Evolutionary conservation across 1,140 invertebrate genomes (phyloP).

Genomic region (Phocides pigmalion): DNA sequence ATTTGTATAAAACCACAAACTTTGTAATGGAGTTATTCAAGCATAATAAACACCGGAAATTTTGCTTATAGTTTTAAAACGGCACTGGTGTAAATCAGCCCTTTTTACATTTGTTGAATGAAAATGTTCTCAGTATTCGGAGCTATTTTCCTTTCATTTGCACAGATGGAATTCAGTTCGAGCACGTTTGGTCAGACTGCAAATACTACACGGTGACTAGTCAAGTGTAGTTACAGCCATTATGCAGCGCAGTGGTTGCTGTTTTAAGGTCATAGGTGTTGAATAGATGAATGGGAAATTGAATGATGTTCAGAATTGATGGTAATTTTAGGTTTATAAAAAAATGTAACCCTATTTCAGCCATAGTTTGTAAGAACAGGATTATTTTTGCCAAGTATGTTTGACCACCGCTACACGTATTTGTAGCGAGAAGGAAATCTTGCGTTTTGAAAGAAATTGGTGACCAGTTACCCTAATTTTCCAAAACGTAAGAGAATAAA

Average conservation of each 20-base stretch:
- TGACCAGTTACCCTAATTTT: too few relatives aligned
- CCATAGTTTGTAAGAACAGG: too few relatives aligned
- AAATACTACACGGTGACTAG: constrained; percentile 23
- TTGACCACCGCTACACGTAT: too few relatives aligned
- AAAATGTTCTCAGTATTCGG: constrained; percentile 23
- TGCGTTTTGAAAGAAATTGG: too few relatives aligned
- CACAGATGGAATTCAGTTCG: constrained; percentile 21
- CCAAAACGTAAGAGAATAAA: too few relatives aligned
- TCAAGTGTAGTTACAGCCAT: constrained; percentile 28
- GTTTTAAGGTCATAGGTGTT: neutral
- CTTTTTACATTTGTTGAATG: constrained; percentile 23
- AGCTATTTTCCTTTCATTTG: constrained; percentile 33
- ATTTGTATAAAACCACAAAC: neutral
- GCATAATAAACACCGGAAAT: constrained; percentile 1
- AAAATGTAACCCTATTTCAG: too few relatives aligned
- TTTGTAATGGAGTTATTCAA: neutral
- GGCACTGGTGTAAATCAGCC: constrained; percentile 21
- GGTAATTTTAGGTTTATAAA: too few relatives aligned
- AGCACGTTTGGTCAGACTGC: constrained; percentile 15
- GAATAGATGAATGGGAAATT: neutral
- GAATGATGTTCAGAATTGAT: neutral
- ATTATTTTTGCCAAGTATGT: too few relatives aligned
- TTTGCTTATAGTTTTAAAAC: constrained; percentile 15
- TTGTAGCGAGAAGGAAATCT: too few relatives aligned
- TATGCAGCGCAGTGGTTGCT: constrained; percentile 11